A percentile compares a stretch with the other conserved stretches of the same genome.
Conservation (phyloP, 2,797 vertebrate species). For the Monodelphis domestica region DNA sequence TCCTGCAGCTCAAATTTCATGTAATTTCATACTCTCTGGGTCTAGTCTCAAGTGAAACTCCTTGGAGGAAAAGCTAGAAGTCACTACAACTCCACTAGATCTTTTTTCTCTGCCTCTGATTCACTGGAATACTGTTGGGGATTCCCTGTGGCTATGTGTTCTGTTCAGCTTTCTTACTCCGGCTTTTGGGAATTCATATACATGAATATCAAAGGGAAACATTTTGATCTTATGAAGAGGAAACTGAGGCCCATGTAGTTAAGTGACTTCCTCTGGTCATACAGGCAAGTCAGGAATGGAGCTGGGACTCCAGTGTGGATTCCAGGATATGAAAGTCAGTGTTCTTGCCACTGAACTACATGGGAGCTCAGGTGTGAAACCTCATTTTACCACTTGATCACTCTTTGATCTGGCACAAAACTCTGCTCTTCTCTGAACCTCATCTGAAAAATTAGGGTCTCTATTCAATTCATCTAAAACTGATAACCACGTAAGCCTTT, state of each 20-base stretch:
- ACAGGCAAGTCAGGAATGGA: no score
- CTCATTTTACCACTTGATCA: not conserved
- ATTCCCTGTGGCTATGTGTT: not conserved
- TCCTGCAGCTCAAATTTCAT: not conserved
- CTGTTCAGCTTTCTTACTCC: not conserved
- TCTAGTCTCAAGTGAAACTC: not conserved
- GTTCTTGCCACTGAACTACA: not conserved
- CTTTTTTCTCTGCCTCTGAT: not conserved
- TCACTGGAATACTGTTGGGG: not conserved
- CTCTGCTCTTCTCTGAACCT: not conserved
- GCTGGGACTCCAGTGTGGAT: no score
- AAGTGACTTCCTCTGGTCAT: no score
- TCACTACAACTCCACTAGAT: not conserved
- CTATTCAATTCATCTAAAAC: slow-evolving; percentile 33
- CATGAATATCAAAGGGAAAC: not conserved
- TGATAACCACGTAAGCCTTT: slow-evolving; percentile 7
- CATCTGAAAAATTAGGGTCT: not conserved
- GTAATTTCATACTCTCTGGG: not conserved
- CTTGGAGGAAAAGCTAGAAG: not conserved
- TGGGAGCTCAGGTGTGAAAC: not conserved
- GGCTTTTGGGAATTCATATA: not conserved
- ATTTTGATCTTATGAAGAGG: no score
- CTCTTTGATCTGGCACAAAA: not conserved
- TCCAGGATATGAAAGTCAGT: not conserved
- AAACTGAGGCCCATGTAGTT: no score